Percentiles rank a stretch among this genome's conserved stretches.
These are phyloP conservation scores for Acomys russatus DNA, from an alignment of 2,797 vertebrate genomes.

Conservation along the genomic window DNA sequence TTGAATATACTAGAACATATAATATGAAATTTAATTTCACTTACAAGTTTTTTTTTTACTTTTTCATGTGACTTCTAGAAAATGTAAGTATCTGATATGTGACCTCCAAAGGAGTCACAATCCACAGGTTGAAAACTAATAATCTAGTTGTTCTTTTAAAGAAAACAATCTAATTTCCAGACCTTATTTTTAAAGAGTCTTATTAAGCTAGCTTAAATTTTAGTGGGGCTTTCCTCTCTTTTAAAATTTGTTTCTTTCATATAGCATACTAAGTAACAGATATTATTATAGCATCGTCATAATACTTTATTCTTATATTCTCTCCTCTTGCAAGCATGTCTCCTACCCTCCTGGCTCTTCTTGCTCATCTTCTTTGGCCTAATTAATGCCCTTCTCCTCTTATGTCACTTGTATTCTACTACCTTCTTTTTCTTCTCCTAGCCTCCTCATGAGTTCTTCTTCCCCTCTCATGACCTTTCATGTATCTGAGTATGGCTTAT, in stretches of 20 bases:
- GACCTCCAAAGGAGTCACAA: neutral
- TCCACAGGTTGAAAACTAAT: neutral
- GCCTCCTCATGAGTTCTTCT: neutral
- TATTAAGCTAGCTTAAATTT: conserved; percentile 19
- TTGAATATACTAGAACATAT: neutral
- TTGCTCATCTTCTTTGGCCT: neutral
- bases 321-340: neutral
- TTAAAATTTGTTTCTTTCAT: neutral
- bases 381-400: neutral
- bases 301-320: neutral
- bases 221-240: neutral
- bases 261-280: neutral
- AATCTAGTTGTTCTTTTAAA: neutral
- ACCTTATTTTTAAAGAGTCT: neutral
- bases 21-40: conserved; percentile 54
- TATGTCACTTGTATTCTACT: neutral
- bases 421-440: neutral
- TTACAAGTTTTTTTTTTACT: neutral
- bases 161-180: neutral
- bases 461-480: neutral
- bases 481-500: neutral
- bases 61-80: conserved; percentile 33
- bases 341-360: neutral
- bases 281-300: neutral
- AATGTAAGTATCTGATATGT: neutral